Conservation (phyloP, 2,113 vertebrate genomes). For the Nasalis larvatus region DNA sequence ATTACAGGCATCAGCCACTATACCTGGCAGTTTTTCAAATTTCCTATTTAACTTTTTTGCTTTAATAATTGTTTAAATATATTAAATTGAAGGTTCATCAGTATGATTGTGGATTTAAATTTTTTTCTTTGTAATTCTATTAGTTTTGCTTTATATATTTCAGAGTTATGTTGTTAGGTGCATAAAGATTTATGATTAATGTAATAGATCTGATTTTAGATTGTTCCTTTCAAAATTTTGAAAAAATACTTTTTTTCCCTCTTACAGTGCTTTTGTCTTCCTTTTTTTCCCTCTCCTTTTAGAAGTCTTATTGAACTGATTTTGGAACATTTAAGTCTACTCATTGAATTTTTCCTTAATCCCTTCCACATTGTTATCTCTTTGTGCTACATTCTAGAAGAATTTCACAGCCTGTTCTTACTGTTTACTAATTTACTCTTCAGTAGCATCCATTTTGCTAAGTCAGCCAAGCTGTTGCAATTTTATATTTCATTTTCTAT, state of each 20-base stretch:
- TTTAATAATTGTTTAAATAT: slow-evolving; percentile 15
- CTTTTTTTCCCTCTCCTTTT: background rate
- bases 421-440: background rate
- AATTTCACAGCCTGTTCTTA: background rate
- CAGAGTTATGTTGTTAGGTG: background rate
- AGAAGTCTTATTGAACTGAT: background rate
- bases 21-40: background rate
- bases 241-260: background rate
- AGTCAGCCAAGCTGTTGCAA: background rate
- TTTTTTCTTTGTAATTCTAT: background rate
- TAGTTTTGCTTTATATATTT: background rate
- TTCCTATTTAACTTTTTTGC: background rate
- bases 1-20: background rate
- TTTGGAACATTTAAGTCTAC: background rate
- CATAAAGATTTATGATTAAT: background rate
- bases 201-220: background rate
- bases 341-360: background rate
- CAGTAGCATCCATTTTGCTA: background rate
- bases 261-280: slow-evolving; percentile 4
- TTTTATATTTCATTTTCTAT: background rate
- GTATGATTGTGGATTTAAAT: background rate
- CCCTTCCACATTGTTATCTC: background rate
- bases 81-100: background rate
- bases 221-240: background rate
- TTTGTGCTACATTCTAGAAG: background rate